phyloP scores from a whole-genome alignment of 2,888 invertebrate species.

The Charanyca ferruginea region DNA sequence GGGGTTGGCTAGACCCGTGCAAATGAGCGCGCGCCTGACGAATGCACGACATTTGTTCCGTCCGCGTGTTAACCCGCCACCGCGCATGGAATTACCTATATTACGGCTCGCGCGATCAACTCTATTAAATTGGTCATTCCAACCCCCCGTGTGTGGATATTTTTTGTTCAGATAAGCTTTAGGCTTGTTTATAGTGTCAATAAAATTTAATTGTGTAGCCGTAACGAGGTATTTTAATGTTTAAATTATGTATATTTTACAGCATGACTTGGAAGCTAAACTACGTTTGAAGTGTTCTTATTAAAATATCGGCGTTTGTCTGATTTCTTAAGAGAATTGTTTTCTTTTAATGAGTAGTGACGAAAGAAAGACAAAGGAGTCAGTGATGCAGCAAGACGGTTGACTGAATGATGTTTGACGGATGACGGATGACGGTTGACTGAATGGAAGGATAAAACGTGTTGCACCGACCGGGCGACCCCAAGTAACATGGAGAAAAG shows the following conservation, averaged over 20 bases:
- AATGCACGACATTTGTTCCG: constrained; percentile 80
- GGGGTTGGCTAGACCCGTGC: constrained; percentile 70
- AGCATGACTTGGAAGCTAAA: constrained; percentile 28
- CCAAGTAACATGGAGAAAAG: too few species aligned
- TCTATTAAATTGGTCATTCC: constrained; percentile 73
- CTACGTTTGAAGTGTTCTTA: not conserved
- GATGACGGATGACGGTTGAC: too few species aligned
- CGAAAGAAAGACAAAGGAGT: too few species aligned
- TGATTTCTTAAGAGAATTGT: too few species aligned
- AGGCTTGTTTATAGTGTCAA: constrained; percentile 60
- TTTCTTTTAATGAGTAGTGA: too few species aligned
- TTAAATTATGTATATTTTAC: constrained; percentile 51
- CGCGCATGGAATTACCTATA: constrained; percentile 58
- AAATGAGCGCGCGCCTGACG: constrained; percentile 77
- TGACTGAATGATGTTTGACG: too few species aligned
- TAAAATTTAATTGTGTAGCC: constrained; percentile 59
- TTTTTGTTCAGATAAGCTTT: constrained; percentile 62
- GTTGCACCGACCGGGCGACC: too few species aligned
- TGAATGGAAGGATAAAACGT: too few species aligned
- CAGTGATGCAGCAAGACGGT: too few species aligned
- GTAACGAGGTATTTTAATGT: constrained; percentile 61
- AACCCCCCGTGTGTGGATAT: constrained; percentile 64
- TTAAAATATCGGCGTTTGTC: not conserved
- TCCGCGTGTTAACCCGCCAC: constrained; percentile 72
- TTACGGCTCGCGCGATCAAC: constrained; percentile 64